phyloP scores from a whole-genome alignment of 2,888 invertebrate genomes.

The Agrilus mali region DNA sequence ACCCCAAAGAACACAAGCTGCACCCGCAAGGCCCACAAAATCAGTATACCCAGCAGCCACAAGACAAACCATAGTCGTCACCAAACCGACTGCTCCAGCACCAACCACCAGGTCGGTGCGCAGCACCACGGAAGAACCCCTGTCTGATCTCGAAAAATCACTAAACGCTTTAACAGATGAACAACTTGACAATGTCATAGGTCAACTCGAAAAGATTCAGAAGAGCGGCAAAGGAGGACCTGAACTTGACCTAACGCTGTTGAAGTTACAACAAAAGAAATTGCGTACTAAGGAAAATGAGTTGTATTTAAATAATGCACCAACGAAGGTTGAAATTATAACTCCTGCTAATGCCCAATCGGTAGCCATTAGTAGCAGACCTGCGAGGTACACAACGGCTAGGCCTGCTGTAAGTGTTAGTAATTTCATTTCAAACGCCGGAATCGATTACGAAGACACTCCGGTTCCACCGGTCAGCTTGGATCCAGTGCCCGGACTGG shows the following conservation, averaged over 20 bases:
- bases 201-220: conserved; percentile 28
- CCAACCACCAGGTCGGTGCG: not conserved
- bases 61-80: conserved; percentile 25
- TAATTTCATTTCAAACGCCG: conserved; percentile 13
- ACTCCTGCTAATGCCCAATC: conserved; percentile 6
- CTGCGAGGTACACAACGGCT: conserved; percentile 15
- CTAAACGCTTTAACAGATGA: conserved; percentile 21
- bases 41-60: conserved; percentile 20
- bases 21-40: not conserved
- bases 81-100: conserved; percentile 18
- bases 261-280: conserved; percentile 21
- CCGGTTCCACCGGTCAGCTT: conserved; percentile 28
- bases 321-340: conserved; percentile 12
- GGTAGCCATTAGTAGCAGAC: conserved; percentile 1
- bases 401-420: conserved; percentile 15
- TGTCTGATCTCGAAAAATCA: conserved; percentile 8
- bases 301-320: not conserved
- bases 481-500: conserved; percentile 29
- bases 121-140: no score
- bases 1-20: conserved; percentile 4
- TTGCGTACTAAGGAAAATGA: not conserved
- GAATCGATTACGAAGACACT: conserved; percentile 1
- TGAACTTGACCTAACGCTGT: conserved; percentile 23
- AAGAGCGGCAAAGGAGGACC: conserved; percentile 26
- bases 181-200: conserved; percentile 25